Base-by-base conservation (phyloP, 2,113 vertebrate species). In the Muntiacus reevesi region DNA sequence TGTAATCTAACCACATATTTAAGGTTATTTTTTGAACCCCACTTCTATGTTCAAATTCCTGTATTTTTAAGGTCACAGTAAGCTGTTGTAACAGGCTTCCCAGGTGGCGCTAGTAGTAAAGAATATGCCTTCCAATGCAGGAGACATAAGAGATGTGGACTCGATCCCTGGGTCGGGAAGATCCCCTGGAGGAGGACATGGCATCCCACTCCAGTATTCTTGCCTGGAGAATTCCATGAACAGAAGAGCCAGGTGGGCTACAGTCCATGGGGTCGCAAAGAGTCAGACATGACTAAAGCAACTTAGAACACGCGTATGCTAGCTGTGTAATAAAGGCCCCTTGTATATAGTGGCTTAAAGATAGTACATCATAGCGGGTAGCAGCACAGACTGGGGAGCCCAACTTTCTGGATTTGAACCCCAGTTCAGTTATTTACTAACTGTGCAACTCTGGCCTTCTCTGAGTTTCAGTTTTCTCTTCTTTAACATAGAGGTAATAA, bases 241-340 rank as follows among this genome's bases (percentile, higher is more conserved):
- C 67, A 74, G 67, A 74, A 6, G 21, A 74, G 21, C 36, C 67
- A 40, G 67, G 36, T 6, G 67, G 36, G 36, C n/a, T 74, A 74
- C 21, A 40, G 67, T 40, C 21, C 36, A 25, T 25, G 21, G 36
- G 67, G 11, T 23, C 0, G 5, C 36, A 74, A 36, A 71, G 36
- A 40, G 67, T 40, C 0, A 2, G 21, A 40, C 67, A 74, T 0
- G 21, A 25, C 67, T 74, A 40, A 71, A 74, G 36, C 5, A 0
- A 12, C 36, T 74, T 40, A 25, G 21, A 40, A 74, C 11, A 21
- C 67, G 25, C 2, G 2, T 36, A 23, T 1, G 3, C 36, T 74
- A 97, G 28, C 21, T 40, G 3, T 84, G 3, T 47, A 76, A 93
- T 13, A 79, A 78, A 87, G 59, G 8, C 13, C 57, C 40, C 11